Evolutionary conservation across 2,888 invertebrate species (phyloP).

Genomic region (Siphlonurus alternatus): DNA sequence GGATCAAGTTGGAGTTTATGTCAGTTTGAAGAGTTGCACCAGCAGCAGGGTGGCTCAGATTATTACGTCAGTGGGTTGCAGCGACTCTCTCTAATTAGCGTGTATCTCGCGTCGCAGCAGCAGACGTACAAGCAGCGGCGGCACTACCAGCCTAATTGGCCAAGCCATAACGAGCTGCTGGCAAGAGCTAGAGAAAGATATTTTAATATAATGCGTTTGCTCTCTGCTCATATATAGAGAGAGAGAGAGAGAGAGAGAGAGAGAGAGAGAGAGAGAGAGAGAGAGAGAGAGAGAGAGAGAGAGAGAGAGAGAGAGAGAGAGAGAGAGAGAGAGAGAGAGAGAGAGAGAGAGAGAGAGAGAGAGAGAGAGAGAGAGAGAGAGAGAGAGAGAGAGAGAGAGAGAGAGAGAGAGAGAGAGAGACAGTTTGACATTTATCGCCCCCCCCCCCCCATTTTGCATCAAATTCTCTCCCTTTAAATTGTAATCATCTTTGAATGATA

Average conservation of each 20-base stretch:
- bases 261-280: neutral
- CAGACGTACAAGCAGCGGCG: neutral
- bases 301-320: neutral
- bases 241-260: neutral
- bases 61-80: neutral
- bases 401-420: slow-evolving; percentile 1
- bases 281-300: neutral
- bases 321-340: neutral
- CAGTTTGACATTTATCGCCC: neutral
- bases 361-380: neutral
- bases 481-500: no score
- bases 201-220: neutral
- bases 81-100: neutral
- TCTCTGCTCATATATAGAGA: neutral
- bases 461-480: neutral
- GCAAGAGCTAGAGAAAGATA: neutral
- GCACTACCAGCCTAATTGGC: neutral
- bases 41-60: neutral
- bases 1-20: no score
- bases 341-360: slow-evolving; percentile 1
- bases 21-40: no score
- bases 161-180: neutral
- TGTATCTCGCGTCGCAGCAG: neutral
- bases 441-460: neutral
- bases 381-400: neutral